Evolutionary conservation across 2,888 invertebrate species (phyloP).

Genomic region (Athalia cordata): DNA sequence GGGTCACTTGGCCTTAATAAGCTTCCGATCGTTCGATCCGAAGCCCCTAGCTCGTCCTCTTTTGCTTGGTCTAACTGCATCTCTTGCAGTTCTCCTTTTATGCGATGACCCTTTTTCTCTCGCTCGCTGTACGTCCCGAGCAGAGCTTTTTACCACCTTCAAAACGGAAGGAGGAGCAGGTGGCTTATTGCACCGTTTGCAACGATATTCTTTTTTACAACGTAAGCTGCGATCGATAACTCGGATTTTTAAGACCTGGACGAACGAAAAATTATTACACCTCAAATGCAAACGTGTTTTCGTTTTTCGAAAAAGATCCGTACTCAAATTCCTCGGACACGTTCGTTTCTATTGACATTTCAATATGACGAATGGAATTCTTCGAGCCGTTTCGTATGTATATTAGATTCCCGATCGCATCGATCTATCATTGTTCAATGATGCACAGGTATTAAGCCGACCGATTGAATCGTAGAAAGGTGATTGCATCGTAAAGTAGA

Average conservation of each 20-base stretch:
- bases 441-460: too few species aligned
- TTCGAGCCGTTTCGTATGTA: too few species aligned
- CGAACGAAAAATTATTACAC: not conserved
- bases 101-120: conserved; percentile 20
- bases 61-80: not conserved
- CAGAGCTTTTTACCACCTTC: too few species aligned
- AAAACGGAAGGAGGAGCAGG: too few species aligned
- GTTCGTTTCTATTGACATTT: too few species aligned
- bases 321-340: too few species aligned
- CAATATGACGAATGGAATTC: too few species aligned
- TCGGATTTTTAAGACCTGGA: conserved; percentile 3
- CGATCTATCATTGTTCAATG: too few species aligned
- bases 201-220: not conserved
- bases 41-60: conserved; percentile 46
- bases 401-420: too few species aligned
- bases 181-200: not conserved
- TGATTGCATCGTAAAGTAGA: too few species aligned
- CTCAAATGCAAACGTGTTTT: not conserved
- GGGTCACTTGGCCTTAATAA: conserved; percentile 70
- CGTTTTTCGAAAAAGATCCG: too few species aligned
- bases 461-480: too few species aligned
- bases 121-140: conserved; percentile 20
- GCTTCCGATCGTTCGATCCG: conserved; percentile 60
- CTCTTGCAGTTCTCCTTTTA: conserved; percentile 5
- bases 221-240: not conserved